Conservation (phyloP, 1,140 invertebrate species). For the Panagrolaimus sp. region DNA sequence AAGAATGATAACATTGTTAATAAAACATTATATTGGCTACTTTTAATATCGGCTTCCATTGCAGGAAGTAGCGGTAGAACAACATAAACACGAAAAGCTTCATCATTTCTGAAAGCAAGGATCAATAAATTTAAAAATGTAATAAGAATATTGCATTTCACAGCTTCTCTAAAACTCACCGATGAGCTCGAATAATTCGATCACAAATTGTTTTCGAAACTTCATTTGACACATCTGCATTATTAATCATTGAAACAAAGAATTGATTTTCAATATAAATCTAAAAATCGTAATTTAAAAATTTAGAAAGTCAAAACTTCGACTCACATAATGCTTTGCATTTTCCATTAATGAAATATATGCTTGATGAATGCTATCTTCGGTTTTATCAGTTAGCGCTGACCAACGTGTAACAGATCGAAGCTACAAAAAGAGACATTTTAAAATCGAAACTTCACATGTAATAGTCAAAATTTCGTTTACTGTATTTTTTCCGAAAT, state of each 20-base stretch:
- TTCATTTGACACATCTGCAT: constrained; percentile 60
- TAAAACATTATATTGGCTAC: constrained; percentile 76
- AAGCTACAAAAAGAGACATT: no score
- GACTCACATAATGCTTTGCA: constrained; percentile 75
- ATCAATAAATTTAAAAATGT: no score
- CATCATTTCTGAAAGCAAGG: constrained; percentile 59
- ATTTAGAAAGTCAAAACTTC: no score
- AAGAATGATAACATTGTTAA: constrained; percentile 95
- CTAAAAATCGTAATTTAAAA: no score
- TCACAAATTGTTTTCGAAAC: constrained; percentile 66
- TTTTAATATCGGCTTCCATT: constrained; percentile 87
- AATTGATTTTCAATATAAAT: constrained; percentile 76
- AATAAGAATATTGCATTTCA: no score
- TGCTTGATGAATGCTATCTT: constrained; percentile 86
- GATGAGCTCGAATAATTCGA: constrained; percentile 77
- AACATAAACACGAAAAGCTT: constrained; percentile 80
- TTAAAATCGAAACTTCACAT: no score
- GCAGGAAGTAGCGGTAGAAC: constrained; percentile 88
- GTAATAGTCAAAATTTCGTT: no score
- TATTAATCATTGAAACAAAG: constrained; percentile 74
- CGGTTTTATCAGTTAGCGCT: constrained; percentile 70
- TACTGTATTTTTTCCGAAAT: no score
- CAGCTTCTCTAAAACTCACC: constrained; percentile 64
- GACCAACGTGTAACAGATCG: constrained; percentile 86
- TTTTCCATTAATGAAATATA: constrained; percentile 84